phyloP scores from a whole-genome alignment of 2,888 invertebrate genomes.

The Drosophila prolongata region DNA sequence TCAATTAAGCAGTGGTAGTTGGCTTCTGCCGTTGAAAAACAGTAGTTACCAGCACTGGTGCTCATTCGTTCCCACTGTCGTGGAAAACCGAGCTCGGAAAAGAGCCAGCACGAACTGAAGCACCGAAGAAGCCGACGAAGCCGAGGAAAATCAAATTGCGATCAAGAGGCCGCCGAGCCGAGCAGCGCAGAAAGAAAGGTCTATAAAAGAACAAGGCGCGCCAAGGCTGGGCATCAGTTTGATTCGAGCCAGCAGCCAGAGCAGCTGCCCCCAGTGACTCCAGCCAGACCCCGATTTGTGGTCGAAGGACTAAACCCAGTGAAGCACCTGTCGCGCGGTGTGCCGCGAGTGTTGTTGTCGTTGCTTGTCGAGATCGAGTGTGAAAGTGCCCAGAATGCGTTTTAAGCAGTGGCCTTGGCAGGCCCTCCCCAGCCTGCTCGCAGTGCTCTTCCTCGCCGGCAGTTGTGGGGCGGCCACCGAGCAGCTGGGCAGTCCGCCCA shows the following conservation, averaged over 20 bases:
- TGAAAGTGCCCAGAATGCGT: slow-evolving; percentile 54
- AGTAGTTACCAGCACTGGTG: slow-evolving; percentile 14
- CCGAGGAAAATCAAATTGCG: slow-evolving; percentile 74
- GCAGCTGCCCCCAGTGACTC: slow-evolving; percentile 19
- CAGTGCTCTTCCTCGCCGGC: slow-evolving; percentile 56
- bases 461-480: slow-evolving; percentile 75
- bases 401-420: slow-evolving; percentile 54
- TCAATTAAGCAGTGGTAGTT: background rate
- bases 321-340: slow-evolving; percentile 42
- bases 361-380: slow-evolving; percentile 24
- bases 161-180: slow-evolving; percentile 49
- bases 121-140: slow-evolving; percentile 41
- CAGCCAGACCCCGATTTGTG: slow-evolving; percentile 39
- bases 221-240: slow-evolving; percentile 85
- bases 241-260: slow-evolving; percentile 84
- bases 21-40: background rate
- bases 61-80: slow-evolving; percentile 6
- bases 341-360: slow-evolving; percentile 39
- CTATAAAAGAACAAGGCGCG: slow-evolving; percentile 84
- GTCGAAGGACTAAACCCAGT: slow-evolving; percentile 21
- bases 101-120: slow-evolving; percentile 41
- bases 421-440: slow-evolving; percentile 43
- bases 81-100: slow-evolving; percentile 54
- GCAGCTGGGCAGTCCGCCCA: slow-evolving; percentile 66
- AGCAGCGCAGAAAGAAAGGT: slow-evolving; percentile 70